Conservation (phyloP, 1,140 invertebrate genomes). For the Goniozus legneri region DNA sequence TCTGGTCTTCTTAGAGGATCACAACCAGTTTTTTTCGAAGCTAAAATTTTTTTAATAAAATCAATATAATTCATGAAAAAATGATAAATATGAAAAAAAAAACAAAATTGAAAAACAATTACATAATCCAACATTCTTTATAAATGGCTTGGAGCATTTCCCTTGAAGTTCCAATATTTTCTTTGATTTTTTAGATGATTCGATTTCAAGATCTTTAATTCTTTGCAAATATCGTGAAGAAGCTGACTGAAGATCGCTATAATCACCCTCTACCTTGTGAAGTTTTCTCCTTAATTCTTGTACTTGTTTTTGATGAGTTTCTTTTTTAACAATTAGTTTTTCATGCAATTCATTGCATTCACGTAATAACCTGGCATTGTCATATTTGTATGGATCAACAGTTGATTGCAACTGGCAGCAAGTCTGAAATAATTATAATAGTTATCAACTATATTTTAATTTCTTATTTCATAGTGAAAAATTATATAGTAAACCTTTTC, state of each 20-base stretch:
- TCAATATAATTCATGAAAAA: slow-evolving; percentile 4
- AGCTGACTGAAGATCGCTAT: slow-evolving; percentile 57
- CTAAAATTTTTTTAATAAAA: slow-evolving; percentile 16
- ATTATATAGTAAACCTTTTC: too few relatives aligned
- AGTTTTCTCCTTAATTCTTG: slow-evolving; percentile 62
- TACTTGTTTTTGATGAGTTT: slow-evolving; percentile 58
- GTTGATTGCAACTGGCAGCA: slow-evolving; percentile 58
- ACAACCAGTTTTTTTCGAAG: slow-evolving; percentile 38
- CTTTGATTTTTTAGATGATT: slow-evolving; percentile 58
- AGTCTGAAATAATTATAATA: slow-evolving; percentile 47
- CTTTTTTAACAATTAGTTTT: slow-evolving; percentile 64
- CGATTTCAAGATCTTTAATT: slow-evolving; percentile 56
- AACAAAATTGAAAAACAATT: slow-evolving; percentile 13
- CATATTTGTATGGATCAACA: slow-evolving; percentile 67
- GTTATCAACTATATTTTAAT: slow-evolving; percentile 1
- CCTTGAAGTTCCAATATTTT: slow-evolving; percentile 59
- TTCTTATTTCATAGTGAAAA: background rate
- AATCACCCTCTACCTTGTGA: slow-evolving; percentile 58
- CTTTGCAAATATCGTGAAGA: slow-evolving; percentile 59
- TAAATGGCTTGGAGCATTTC: slow-evolving; percentile 56
- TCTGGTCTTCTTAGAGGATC: slow-evolving; percentile 43
- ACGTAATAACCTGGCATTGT: slow-evolving; percentile 66
- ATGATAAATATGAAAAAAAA: slow-evolving; percentile 10
- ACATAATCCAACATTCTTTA: slow-evolving; percentile 44
- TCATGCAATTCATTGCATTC: slow-evolving; percentile 71